Conservation (phyloP, 2,888 invertebrate species). For the Diploptera punctata region DNA sequence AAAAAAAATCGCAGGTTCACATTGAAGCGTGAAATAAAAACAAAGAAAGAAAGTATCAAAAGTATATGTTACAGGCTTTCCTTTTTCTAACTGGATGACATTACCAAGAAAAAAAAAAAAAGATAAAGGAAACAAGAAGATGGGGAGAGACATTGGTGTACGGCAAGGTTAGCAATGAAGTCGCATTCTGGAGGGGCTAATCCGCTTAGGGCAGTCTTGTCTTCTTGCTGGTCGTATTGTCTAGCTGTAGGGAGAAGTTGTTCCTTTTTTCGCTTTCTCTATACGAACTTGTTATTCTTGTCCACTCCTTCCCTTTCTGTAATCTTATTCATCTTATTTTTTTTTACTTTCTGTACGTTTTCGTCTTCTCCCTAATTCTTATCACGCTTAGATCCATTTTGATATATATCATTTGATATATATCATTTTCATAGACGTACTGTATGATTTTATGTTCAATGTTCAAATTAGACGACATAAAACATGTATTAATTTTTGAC, state of each 20-base stretch:
- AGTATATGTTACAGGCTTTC: constrained; percentile 2
- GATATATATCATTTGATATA: too few relatives aligned
- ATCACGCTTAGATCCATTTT: too few relatives aligned
- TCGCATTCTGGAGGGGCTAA: constrained; percentile 20
- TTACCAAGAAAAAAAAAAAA: constrained; percentile 9
- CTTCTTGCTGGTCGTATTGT: constrained; percentile 4
- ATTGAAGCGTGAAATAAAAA: background rate
- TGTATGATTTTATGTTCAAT: too few relatives aligned
- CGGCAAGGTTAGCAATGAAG: constrained; percentile 13
- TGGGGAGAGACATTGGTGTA: constrained; percentile 8
- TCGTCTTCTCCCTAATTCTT: too few relatives aligned
- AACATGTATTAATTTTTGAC: too few relatives aligned
- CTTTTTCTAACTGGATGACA: constrained; percentile 4
- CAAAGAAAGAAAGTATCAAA: background rate
- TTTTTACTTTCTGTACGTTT: too few relatives aligned
- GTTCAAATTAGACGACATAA: too few relatives aligned
- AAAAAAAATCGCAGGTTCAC: background rate
- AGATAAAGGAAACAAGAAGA: background rate
- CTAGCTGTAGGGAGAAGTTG: background rate
- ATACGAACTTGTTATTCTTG: background rate
- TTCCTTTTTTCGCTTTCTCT: background rate
- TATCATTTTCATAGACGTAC: too few relatives aligned
- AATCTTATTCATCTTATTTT: constrained; percentile 36
- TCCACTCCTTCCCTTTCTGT: constrained; percentile 28
- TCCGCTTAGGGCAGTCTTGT: constrained; percentile 35